These are phyloP conservation scores for Butastur rufipennis DNA, from an alignment of 2,113 vertebrate genomes.

Conservation along the genomic window DNA sequence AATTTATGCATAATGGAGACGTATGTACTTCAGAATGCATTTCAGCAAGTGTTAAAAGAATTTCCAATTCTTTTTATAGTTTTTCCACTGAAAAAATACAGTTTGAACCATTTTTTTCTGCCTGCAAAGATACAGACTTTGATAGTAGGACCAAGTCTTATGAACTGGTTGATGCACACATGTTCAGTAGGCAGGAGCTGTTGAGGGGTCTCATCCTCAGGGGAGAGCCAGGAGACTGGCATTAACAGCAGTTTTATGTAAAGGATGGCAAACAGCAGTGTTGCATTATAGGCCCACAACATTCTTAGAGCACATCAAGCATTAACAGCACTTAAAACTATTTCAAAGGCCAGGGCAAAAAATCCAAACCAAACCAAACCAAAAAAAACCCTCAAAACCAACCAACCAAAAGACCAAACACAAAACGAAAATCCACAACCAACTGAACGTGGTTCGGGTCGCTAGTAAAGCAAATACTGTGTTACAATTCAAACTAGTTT, in stretches of 20 bases:
- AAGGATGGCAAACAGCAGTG: background rate
- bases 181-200: accelerated
- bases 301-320: no score
- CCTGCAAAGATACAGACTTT: background rate
- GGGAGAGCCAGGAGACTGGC: no score
- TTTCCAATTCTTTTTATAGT: background rate
- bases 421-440: background rate
- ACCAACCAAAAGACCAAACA: background rate
- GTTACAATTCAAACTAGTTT: background rate
- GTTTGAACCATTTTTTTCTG: background rate
- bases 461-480: background rate
- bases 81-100: background rate
- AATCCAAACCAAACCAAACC: background rate
- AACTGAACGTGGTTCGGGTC: accelerated
- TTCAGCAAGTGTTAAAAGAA: background rate
- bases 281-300: background rate
- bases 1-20: background rate
- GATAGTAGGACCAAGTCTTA: accelerated
- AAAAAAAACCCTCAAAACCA: background rate
- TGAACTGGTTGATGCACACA: accelerated
- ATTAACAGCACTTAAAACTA: background rate
- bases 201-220: no score
- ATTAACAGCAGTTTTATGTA: background rate
- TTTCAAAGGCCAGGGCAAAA: background rate
- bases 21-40: background rate